A percentile compares a stretch with the other conserved stretches of the same genome.
These are phyloP conservation scores for Cydia strobilella DNA, from an alignment of 1,140 invertebrate genomes.

Conservation along the genomic window DNA sequence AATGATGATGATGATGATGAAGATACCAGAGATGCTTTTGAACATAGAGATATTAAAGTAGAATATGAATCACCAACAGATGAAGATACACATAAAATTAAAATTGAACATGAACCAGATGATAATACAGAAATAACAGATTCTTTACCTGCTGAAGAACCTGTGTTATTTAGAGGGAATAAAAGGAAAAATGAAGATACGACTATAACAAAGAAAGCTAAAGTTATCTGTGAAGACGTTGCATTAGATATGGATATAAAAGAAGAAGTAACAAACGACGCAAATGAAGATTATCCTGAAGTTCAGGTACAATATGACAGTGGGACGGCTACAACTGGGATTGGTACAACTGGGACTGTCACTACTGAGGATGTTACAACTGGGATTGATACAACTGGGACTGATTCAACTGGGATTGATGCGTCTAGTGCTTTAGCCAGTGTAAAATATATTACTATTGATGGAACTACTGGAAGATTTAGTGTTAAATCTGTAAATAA, in stretches of 20 bases:
- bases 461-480: not conserved
- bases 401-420: not conserved
- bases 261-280: not conserved
- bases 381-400: not conserved
- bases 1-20: not conserved
- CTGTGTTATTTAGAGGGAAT: not conserved
- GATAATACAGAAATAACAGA: not conserved
- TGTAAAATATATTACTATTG: conserved; percentile 3
- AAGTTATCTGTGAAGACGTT: not conserved
- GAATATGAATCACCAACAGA: no score
- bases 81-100: not conserved
- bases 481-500: not conserved
- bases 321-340: no score
- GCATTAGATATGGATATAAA: not conserved
- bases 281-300: not conserved
- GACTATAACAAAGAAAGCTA: not conserved
- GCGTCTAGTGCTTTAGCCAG: not conserved
- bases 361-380: not conserved
- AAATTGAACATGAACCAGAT: not conserved
- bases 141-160: not conserved
- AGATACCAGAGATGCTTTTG: not conserved
- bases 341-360: not conserved
- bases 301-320: no score
- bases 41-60: not conserved
- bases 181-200: not conserved